These are phyloP conservation scores for Drosophila dives DNA, from an alignment of 2,888 invertebrate species.

Conservation along the genomic window DNA sequence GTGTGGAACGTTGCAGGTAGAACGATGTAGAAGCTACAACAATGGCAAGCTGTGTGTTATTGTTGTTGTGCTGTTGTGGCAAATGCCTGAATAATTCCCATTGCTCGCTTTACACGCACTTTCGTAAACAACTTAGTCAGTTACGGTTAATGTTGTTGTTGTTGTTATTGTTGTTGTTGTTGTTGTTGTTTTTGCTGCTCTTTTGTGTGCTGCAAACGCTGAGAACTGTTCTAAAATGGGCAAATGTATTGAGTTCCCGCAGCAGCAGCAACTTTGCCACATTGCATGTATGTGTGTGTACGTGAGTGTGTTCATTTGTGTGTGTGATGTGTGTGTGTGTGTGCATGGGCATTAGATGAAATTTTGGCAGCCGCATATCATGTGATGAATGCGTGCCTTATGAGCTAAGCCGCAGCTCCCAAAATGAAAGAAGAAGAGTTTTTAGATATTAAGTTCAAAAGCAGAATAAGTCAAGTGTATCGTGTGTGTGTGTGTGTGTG, in stretches of 20 bases:
- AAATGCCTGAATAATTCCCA: slow-evolving; percentile 73
- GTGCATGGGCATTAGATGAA: slow-evolving; percentile 35
- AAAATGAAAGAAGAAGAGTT: slow-evolving; percentile 4
- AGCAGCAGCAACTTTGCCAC: slow-evolving; percentile 16
- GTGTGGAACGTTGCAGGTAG: slow-evolving; percentile 76
- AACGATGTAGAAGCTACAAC: slow-evolving; percentile 46
- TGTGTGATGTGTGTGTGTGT: slow-evolving; percentile 16
- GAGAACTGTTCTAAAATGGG: slow-evolving; percentile 58
- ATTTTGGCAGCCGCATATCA: slow-evolving; percentile 57
- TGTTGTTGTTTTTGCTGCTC: slow-evolving; percentile 40
- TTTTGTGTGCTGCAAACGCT: slow-evolving; percentile 67
- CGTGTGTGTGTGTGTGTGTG: neutral
- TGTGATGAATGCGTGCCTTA: slow-evolving; percentile 70
- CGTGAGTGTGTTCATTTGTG: neutral
- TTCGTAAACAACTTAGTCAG: slow-evolving; percentile 79
- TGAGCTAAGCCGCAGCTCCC: slow-evolving; percentile 23
- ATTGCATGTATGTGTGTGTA: neutral
- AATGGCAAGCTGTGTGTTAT: slow-evolving; percentile 29
- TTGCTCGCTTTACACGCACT: slow-evolving; percentile 69
- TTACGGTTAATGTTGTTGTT: slow-evolving; percentile 42
- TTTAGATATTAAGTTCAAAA: neutral
- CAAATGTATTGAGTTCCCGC: slow-evolving; percentile 54
- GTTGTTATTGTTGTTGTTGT: slow-evolving; percentile 26
- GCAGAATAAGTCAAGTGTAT: slow-evolving; percentile 2
- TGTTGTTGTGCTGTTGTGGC: slow-evolving; percentile 54